Evolutionary conservation across 2,797 vertebrate species (phyloP), one percentile per base, ranked within the genome.

Genomic region (Cynodonichthys magdalenae): DNA sequence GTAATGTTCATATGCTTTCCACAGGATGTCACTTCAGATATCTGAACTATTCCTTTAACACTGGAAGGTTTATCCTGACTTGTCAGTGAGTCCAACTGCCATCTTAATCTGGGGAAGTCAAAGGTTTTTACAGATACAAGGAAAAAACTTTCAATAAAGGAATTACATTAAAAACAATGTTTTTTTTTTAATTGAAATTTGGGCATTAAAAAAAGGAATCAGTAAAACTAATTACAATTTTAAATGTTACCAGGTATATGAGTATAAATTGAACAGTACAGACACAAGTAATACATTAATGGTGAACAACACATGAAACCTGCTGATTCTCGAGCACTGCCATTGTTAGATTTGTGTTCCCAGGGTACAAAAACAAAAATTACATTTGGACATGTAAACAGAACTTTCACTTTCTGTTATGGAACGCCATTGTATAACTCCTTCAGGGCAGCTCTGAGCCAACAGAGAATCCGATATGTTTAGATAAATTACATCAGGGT

Each of bases 401-500:
- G 1, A 42, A 17, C 17, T 45, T 24, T 27, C 36, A 24, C 20
- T 55, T 10, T 29, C 15, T 24, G 8, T 19, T 14, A 39, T n/a
- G 15, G 20, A 53, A n/a, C 18, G 36, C 50, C 42, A 15, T 31
- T 24, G 31, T 42, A 24, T 36, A 24, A 50, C 2, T 36, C 31
- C 31, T 39, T 20, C 42, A 19, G 56, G 56, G 27, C 29, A 58
- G 42, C 41, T 41, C 27, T 6, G 34, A 54, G 51, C 42, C 45
- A 34, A 19, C 18, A 39, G 18, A 36, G 11, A 48, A n/a, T 47
- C 29, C 24, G 41, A 53, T 53, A 24, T 45, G 27, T 52, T 52
- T 18, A 11, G 18, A 54, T 47, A 36, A 34, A 24, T 63, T 20
- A n/a, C 42, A 54, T 46, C 50, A 63, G 29, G 9, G 28, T 63